Conservation (phyloP, 2,113 vertebrate species). For the Tylochromis polylepis region DNA sequence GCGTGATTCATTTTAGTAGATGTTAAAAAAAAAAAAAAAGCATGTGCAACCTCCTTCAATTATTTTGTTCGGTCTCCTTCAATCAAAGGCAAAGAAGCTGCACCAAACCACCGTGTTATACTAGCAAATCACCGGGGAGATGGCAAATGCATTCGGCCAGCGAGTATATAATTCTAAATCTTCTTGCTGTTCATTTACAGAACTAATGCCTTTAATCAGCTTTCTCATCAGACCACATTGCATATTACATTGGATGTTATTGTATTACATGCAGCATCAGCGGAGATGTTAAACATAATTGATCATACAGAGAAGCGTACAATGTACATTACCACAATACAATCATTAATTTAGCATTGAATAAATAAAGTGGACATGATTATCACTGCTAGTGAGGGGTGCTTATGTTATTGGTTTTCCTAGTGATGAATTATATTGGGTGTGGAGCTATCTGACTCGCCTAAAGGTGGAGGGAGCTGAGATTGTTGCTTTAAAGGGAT, state of each 20-base stretch:
- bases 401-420: background rate
- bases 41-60: background rate
- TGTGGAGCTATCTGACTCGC: background rate
- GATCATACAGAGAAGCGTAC: background rate
- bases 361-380: background rate
- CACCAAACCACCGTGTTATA: background rate
- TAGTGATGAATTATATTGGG: background rate
- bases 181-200: background rate
- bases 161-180: background rate
- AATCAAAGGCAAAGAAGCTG: background rate
- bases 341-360: background rate
- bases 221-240: background rate
- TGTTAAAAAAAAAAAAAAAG: background rate
- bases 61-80: background rate
- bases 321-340: background rate
- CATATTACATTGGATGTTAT: background rate
- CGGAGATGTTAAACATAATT: background rate
- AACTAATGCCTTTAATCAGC: slow-evolving; percentile 12
- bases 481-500: background rate
- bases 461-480: background rate
- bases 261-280: background rate
- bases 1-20: background rate
- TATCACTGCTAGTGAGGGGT: background rate
- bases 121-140: background rate
- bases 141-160: background rate